Evolutionary conservation across 1,140 invertebrate species (phyloP), one percentile per base, ranked within the genome.

Genomic region (Aphelenchoides fujianensis): DNA sequence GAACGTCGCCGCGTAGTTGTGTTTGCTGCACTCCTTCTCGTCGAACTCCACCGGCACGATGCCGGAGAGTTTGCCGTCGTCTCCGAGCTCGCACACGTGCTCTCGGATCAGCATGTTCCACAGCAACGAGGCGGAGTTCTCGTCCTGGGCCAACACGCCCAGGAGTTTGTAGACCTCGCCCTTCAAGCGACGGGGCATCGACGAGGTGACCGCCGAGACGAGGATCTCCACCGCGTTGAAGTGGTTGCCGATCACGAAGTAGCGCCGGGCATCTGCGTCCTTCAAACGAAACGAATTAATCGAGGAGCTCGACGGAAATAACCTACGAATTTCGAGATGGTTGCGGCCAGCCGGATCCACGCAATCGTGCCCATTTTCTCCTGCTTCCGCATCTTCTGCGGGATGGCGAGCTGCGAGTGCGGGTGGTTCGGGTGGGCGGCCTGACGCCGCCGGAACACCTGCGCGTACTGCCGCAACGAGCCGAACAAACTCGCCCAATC

Each of bases 271-370:
- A 19, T 37, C 36, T 16, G 63, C 23, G 30, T 66, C 63, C 63
- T 66, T 41, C 3, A 66, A 64, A 1, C 53, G n/a, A n/a, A n/a
- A n/a, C 19, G 27, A 23, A 53, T 53, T 53, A 53, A n/a, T n/a
- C n/a, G n/a, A n/a, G n/a, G n/a, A n/a, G n/a, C n/a, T n/a, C n/a
- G n/a, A n/a, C n/a, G n/a, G n/a, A n/a, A n/a, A n/a, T n/a, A 41
- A 0, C 63, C 53, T 36, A 66, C 63, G 16, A 34, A 37, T 3
- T 66, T 37, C 2, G 63, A 34, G 31, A 66, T 35, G 2, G 16
- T 36, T 34, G 63, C 31, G 32, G 63, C 63, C 63, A 66, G 53
- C 19, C 63, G 63, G 53, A 66, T 66, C 63, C 63, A 55, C 16
- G 12, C 32, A n/a, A 66, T 1, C 53, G 32, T 1, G 37, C 27